Conservation (phyloP, 2,888 invertebrate species). For the Xestia c-nigrum region DNA sequence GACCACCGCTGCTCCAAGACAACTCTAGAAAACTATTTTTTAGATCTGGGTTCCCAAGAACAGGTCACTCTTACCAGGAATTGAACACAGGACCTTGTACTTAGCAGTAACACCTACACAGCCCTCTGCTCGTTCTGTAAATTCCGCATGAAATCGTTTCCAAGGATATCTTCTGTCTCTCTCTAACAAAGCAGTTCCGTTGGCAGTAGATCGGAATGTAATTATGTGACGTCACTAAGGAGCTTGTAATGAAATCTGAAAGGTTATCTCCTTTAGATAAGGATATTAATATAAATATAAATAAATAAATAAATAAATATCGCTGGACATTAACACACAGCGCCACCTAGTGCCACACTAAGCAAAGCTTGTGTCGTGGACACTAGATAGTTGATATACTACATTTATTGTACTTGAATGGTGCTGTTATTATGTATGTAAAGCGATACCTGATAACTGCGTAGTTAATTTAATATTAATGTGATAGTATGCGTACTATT, state of each 20-base stretch:
- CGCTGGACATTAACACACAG: too few relatives aligned
- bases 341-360: too few relatives aligned
- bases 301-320: too few relatives aligned
- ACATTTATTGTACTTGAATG: slow-evolving; percentile 1
- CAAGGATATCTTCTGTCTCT: neutral
- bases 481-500: too few relatives aligned
- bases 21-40: neutral
- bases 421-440: slow-evolving; percentile 3
- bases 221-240: slow-evolving; percentile 10
- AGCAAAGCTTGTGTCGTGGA: too few relatives aligned
- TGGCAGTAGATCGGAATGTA: slow-evolving; percentile 20
- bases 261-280: slow-evolving; percentile 15
- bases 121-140: neutral
- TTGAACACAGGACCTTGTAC: neutral
- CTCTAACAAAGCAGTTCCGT: neutral
- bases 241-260: neutral
- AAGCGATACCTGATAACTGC: neutral
- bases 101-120: too few relatives aligned
- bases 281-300: too few relatives aligned
- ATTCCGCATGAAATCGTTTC: neutral
- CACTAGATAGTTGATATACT: too few relatives aligned
- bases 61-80: neutral
- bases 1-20: too few relatives aligned
- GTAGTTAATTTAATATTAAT: too few relatives aligned
- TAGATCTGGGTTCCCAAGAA: neutral